Conservation (phyloP, 1,140 invertebrate genomes). For the Danaus plexippus region DNA sequence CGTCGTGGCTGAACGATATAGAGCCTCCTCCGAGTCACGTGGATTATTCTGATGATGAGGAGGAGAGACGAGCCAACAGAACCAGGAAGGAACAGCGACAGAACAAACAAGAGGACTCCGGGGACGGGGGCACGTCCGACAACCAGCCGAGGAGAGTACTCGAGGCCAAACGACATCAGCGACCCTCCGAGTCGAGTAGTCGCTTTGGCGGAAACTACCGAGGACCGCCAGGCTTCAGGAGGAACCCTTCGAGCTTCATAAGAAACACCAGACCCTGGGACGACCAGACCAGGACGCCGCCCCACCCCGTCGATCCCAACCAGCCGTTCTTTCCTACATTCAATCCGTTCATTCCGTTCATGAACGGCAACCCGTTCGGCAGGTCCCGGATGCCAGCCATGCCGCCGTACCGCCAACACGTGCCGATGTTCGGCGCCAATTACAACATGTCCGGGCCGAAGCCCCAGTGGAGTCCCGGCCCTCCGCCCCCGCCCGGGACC, state of each 20-base stretch:
- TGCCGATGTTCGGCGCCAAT: slow-evolving; percentile 45
- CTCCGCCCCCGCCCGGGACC: slow-evolving; percentile 55
- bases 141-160: slow-evolving; percentile 30
- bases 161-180: slow-evolving; percentile 39
- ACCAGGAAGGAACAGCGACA: slow-evolving; percentile 50
- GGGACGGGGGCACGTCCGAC: slow-evolving; percentile 46
- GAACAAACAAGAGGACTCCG: slow-evolving; percentile 23
- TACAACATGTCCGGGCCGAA: slow-evolving; percentile 31
- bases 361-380: slow-evolving; percentile 38
- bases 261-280: slow-evolving; percentile 30
- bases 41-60: slow-evolving; percentile 93
- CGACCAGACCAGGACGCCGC: slow-evolving; percentile 34
- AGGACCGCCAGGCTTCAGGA: slow-evolving; percentile 31
- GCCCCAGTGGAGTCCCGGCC: slow-evolving; percentile 45
- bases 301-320: slow-evolving; percentile 27
- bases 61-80: slow-evolving; percentile 75
- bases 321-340: slow-evolving; percentile 26
- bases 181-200: slow-evolving; percentile 52
- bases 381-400: slow-evolving; percentile 31
- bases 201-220: slow-evolving; percentile 52
- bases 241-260: slow-evolving; percentile 32
- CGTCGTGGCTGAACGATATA: slow-evolving; percentile 86
- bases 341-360: slow-evolving; percentile 29
- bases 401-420: slow-evolving; percentile 35
- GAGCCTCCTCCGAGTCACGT: slow-evolving; percentile 81